Percentiles rank a stretch among this genome's conserved stretches.
Evolutionary conservation across 2,888 invertebrate species (phyloP).

Genomic region (Orchesella flavescens): DNA sequence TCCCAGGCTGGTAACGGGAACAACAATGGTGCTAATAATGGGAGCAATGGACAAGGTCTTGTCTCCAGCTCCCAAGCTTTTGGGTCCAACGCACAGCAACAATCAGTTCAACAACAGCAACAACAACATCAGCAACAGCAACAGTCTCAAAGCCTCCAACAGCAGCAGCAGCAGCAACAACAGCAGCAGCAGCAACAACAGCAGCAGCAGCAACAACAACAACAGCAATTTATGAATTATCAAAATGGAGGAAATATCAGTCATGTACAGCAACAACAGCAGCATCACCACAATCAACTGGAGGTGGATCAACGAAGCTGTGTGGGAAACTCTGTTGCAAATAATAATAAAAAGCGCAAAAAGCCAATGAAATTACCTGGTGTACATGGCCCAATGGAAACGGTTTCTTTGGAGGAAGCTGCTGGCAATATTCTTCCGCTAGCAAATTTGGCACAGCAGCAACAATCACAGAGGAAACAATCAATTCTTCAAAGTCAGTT

Average conservation of each 20-base stretch:
- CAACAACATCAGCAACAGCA: slow-evolving; percentile 64
- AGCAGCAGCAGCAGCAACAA: slow-evolving; percentile 69
- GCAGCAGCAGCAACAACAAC: slow-evolving; percentile 18
- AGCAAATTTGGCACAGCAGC: slow-evolving; percentile 58
- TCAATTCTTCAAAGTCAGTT: slow-evolving; percentile 70
- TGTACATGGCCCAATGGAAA: slow-evolving; percentile 61
- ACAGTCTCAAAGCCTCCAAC: slow-evolving; percentile 47
- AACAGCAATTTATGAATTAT: slow-evolving; percentile 50
- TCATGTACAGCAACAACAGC: slow-evolving; percentile 73
- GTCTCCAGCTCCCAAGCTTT: slow-evolving; percentile 52
- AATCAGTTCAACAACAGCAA: slow-evolving; percentile 26
- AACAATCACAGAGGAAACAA: slow-evolving; percentile 53
- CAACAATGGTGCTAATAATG: slow-evolving; percentile 50
- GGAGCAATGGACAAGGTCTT: slow-evolving; percentile 39
- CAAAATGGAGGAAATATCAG: slow-evolving; percentile 36
- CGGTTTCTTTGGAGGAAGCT: slow-evolving; percentile 63
- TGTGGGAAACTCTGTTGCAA: slow-evolving; percentile 16
- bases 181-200: slow-evolving; percentile 40
- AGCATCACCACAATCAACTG: slow-evolving; percentile 70
- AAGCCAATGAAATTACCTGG: slow-evolving; percentile 57
- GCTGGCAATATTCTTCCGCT: slow-evolving; percentile 63
- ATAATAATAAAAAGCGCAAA: slow-evolving; percentile 39
- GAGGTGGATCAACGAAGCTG: slow-evolving; percentile 45
- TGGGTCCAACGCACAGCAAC: slow-evolving; percentile 50
- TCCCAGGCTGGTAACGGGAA: slow-evolving; percentile 38